Evolutionary conservation across 2,888 invertebrate genomes (phyloP).

Genomic region (Podabrus alpinus): DNA sequence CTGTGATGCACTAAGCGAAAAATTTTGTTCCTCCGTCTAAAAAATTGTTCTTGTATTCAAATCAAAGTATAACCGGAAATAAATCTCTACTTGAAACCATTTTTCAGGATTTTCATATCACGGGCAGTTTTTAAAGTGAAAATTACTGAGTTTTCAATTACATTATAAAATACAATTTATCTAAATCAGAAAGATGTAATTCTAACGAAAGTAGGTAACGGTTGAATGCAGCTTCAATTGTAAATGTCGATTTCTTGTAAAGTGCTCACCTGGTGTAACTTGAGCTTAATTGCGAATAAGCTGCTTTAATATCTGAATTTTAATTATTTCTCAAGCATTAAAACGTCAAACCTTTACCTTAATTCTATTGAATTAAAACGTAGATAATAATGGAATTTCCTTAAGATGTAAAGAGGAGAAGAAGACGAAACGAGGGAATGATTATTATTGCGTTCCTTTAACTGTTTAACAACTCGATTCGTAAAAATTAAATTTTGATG

Average conservation of each 20-base stretch:
- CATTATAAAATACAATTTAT: too few species aligned
- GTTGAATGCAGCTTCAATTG: neutral
- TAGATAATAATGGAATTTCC: neutral
- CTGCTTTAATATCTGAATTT: neutral
- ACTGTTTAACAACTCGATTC: neutral
- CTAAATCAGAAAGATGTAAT: neutral
- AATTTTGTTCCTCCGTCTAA: too few species aligned
- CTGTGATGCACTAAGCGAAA: neutral
- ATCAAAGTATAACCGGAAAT: too few species aligned
- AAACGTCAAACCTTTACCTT: neutral
- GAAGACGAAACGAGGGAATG: neutral
- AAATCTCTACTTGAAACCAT: too few species aligned
- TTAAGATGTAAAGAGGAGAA: neutral
- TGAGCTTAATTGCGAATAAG: neutral
- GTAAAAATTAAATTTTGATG: neutral
- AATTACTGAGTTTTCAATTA: too few species aligned
- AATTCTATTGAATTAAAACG: neutral
- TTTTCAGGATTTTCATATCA: too few species aligned
- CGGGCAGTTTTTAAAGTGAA: neutral
- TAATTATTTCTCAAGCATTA: neutral
- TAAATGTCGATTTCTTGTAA: neutral
- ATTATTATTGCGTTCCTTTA: neutral
- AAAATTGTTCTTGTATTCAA: too few species aligned
- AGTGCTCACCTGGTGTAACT: neutral
- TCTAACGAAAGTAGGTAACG: neutral